phyloP scores from a whole-genome alignment of 2,888 invertebrate species.

The Trichogramma evanescens region DNA sequence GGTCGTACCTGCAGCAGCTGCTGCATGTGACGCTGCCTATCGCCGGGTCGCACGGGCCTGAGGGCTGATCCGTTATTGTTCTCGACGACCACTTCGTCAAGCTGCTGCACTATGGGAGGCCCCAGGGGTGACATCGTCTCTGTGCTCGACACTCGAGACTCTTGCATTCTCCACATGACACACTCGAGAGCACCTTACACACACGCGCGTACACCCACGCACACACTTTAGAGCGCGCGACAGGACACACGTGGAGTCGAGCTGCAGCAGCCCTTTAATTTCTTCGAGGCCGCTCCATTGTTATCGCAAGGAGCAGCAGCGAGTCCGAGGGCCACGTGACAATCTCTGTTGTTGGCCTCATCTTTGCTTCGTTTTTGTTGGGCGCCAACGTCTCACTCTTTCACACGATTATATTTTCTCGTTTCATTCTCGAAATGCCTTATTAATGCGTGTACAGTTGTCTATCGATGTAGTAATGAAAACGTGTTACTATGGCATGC shows the following conservation, averaged over 20 bases:
- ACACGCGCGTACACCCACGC: background rate
- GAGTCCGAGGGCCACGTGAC: slow-evolving; percentile 2
- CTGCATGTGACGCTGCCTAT: background rate
- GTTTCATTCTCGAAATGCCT: too few relatives aligned
- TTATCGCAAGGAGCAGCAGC: too few relatives aligned
- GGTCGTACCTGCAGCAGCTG: slow-evolving; percentile 39
- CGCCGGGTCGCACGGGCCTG: slow-evolving; percentile 35
- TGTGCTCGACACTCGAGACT: slow-evolving; percentile 15
- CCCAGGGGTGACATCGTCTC: slow-evolving; percentile 35
- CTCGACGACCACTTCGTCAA: too few relatives aligned
- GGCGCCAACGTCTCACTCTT: too few relatives aligned
- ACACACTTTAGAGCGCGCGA: background rate
- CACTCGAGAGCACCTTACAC: slow-evolving; percentile 5
- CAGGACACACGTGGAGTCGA: background rate
- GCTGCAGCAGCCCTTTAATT: background rate
- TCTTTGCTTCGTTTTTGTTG: too few relatives aligned
- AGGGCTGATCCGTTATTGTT: slow-evolving; percentile 1
- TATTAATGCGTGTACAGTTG: too few relatives aligned
- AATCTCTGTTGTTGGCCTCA: too few relatives aligned
- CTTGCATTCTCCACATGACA: slow-evolving; percentile 42
- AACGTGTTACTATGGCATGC: too few relatives aligned
- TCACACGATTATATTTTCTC: too few relatives aligned
- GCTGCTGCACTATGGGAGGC: slow-evolving; percentile 16
- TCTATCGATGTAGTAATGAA: too few relatives aligned
- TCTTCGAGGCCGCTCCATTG: background rate